Evolutionary conservation across 2,797 vertebrate genomes (phyloP), one percentile per base, ranked within the genome.

Genomic region (Coilia nasus): DNA sequence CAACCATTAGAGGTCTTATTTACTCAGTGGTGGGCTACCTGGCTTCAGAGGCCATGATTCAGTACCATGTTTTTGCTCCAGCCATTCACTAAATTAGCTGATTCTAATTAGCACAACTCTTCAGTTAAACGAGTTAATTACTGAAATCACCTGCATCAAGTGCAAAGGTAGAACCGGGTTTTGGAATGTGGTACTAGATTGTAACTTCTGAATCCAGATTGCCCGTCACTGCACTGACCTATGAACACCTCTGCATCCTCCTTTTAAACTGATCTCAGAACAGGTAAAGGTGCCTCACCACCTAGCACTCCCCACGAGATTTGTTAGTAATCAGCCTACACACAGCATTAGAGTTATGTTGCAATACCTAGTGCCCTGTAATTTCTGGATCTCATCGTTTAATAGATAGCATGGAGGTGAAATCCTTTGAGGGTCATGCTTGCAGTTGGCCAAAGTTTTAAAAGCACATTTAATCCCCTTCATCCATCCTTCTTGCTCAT

Each of bases 281-380:
- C 50, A 80, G 83, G n/a, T 31, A 56, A 50, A 41, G 10, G 46
- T 54, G 57, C 64, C 31, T 71, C 17, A 46, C 31, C 71, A 71
- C 64, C 21, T n/a, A 57, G 75, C 41, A 28, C 82, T 28, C 4
- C 21, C 6, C 21, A 56, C 71, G 11, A 86, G 64, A 71, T 41
- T 15, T 85, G 57, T 47, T 75, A 84, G 84, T 75, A 57, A 75
- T 47, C 83, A 83, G 60, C 87, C 86, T 50, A 91, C 88, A 87
- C 87, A 85, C 67, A 41, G 41, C 71, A 44, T 21, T 3, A 44
- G 31, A 78, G 71, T 2, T 6, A 7, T 44, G 71, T 41, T 78
- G 17, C 35, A 78, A 44, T 35, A 54, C 35, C 35, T 78, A 21
- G 6, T 41, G 71, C 41, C 31, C 17, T 35, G 19, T 35, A 17